Percentiles rank a stretch among this genome's conserved stretches.
Evolutionary conservation across 2,888 invertebrate genomes (phyloP).

Genomic region (Cacoxenus indagator): DNA sequence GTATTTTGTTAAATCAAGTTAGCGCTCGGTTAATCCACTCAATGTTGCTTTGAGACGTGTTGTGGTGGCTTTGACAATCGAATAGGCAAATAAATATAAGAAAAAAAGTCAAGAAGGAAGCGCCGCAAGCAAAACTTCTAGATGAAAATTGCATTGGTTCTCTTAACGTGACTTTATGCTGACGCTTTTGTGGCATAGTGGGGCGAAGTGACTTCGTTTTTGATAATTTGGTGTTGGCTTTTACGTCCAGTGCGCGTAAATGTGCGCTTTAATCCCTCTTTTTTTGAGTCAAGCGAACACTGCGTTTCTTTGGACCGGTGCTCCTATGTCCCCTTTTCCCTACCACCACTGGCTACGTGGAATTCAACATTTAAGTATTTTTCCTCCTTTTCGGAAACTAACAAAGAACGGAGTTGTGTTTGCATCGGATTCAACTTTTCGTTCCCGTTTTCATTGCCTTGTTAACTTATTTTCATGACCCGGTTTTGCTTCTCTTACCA

Average conservation of each 20-base stretch:
- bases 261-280: neutral
- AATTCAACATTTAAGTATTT: slow-evolving; percentile 4
- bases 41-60: too few relatives aligned
- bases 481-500: neutral
- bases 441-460: neutral
- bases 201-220: neutral
- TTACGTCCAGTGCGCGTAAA: neutral
- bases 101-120: neutral
- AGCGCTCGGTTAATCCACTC: too few relatives aligned
- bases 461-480: neutral
- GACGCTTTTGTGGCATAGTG: neutral
- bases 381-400: slow-evolving; percentile 19
- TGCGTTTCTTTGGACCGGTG: neutral
- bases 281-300: neutral
- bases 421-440: slow-evolving; percentile 15
- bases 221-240: neutral
- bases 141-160: slow-evolving; percentile 3
- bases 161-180: slow-evolving; percentile 7
- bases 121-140: neutral
- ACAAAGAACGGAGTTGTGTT: slow-evolving; percentile 17
- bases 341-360: neutral
- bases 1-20: too few relatives aligned
- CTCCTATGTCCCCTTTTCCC: neutral
- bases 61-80: neutral
- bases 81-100: neutral